Base-by-base conservation (phyloP, 2,888 invertebrate species). In the Corythucha ciliata region DNA sequence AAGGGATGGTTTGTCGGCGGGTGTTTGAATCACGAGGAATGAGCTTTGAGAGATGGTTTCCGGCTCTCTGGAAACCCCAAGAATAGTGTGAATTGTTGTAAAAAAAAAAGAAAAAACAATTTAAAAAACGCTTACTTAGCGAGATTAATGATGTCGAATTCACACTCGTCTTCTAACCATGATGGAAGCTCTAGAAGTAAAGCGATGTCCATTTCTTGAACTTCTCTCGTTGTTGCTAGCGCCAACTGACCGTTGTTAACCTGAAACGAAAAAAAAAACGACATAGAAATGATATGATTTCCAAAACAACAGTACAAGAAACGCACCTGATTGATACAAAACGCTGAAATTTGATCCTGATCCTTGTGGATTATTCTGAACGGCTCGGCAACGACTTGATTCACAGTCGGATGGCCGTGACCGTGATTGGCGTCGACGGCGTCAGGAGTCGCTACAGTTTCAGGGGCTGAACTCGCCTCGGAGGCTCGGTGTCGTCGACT, bases 301-400 rank as follows among this genome's bases (percentile, higher is more conserved):
- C 7, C 8, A 20, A 41, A 41, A 22, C 7, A 21, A 12, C 8
- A 8, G 10, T 10, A 20, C 8, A 44, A 26, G 21, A 2, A 5
- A 29, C 24, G 18, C 65, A 89, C 92, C 76, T 88, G 85, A 69
- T 94, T 96, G 53, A 96, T 77, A 66, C 96, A 94, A 74, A 98
- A 98, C 26, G 97, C 90, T 48, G 92, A 83, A 61, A 98, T 94
- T 51, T 93, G 89, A 69, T 98, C 98, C 70, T 94, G 94, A 66
- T 98, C 98, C 71, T 97, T 96, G 70, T 98, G 97, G 60, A 98
- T 91, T 62, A 98, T 91, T 60, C 94, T 79, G 54, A 93, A 89
- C 8, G 91, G 90, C 65, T 90, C 90, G 33, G 42, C 42, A 29
- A 51, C 45, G 18, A 33, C 14, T 18, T 33, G 33, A 33, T 33